Evolutionary conservation across 2,888 invertebrate genomes (phyloP), one percentile per base, ranked within the genome.

Genomic region (Cheilosia scutellata): DNA sequence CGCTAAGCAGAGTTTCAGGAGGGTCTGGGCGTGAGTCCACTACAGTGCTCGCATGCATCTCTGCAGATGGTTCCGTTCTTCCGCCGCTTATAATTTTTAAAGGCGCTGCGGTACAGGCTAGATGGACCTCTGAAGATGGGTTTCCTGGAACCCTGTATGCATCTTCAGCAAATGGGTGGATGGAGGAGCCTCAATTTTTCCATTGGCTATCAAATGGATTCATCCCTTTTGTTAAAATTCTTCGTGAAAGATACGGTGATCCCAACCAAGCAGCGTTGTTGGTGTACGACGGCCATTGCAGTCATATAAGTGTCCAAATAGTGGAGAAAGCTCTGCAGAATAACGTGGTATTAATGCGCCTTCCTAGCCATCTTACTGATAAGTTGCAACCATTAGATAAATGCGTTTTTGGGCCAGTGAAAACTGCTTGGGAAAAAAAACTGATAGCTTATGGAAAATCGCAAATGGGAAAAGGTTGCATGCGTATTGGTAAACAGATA

Each of bases 401-500:
- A 58, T 62, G 51, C 31, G 74, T 72, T 29, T 74, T 63, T 40
- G 63, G 55, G 33, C 44, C 53, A 63, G 44, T 63, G 53, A 74
- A 74, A 74, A 63, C 74, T 2, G 31, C 55, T 63, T 74, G 51
- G 74, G 74, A 62, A 33, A 63, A 65, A 55, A 70, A 63, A 40
- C 40, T 62, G 51, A 49, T 62, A 13, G 20, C 20, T 20, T 20
- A 20, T 20, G 74, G 74, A 25, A 74, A 63, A 63, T 29, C 37
- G 20, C 62, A 63, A 53, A 74, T 74, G 74, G 74, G 63, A 16
- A 53, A 53, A 25, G 57, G 75, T 37, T 65, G 55, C 31, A 63
- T 55, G 55, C 65, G 75, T 42, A 2, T 75, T 13, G 57, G 44
- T 31, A 57, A 65, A 33, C 55, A 49, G 9, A 44, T 44, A 20